phyloP scores from a whole-genome alignment of 2,888 invertebrate species.

The Drosophila ezoana region DNA sequence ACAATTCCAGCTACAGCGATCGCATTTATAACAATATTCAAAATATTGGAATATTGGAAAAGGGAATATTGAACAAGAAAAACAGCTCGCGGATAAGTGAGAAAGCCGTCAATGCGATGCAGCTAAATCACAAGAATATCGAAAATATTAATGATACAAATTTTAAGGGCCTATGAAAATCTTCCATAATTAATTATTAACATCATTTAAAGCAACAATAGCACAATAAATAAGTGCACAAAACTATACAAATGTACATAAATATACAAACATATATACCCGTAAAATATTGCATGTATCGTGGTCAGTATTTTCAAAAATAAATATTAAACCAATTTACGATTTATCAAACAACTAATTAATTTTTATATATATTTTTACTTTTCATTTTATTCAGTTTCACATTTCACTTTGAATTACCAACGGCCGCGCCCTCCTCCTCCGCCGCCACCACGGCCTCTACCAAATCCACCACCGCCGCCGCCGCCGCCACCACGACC shows the following conservation, averaged over 20 bases:
- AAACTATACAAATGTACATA: conserved; percentile 31
- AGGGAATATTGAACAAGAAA: conserved; percentile 25
- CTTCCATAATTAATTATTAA: conserved; percentile 18
- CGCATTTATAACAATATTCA: conserved; percentile 42
- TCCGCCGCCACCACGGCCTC: conserved; percentile 35
- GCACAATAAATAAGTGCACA: conserved; percentile 40
- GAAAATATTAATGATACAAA: conserved; percentile 49
- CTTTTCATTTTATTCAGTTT: not conserved
- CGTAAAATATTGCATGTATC: conserved; percentile 34
- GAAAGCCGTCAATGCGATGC: conserved; percentile 12
- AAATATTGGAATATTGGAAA: not conserved
- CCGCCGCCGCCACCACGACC: conserved; percentile 39
- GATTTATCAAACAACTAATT: conserved; percentile 17
- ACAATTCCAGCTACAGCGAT: conserved; percentile 49
- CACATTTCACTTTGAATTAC: conserved; percentile 33
- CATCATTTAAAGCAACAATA: conserved; percentile 22
- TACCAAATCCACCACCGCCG: conserved; percentile 12
- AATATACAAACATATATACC: conserved; percentile 6
- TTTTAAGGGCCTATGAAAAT: conserved; percentile 43
- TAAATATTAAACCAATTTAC: conserved; percentile 38
- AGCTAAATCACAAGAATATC: conserved; percentile 43
- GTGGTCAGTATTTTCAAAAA: conserved; percentile 41
- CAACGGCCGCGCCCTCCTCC: conserved; percentile 60
- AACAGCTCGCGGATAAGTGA: conserved; percentile 39
- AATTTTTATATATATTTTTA: not conserved